Percentiles rank a stretch among this genome's conserved stretches.
These are phyloP conservation scores for Trogon melanurus DNA, from an alignment of 2,113 vertebrate genomes.

Conservation along the genomic window DNA sequence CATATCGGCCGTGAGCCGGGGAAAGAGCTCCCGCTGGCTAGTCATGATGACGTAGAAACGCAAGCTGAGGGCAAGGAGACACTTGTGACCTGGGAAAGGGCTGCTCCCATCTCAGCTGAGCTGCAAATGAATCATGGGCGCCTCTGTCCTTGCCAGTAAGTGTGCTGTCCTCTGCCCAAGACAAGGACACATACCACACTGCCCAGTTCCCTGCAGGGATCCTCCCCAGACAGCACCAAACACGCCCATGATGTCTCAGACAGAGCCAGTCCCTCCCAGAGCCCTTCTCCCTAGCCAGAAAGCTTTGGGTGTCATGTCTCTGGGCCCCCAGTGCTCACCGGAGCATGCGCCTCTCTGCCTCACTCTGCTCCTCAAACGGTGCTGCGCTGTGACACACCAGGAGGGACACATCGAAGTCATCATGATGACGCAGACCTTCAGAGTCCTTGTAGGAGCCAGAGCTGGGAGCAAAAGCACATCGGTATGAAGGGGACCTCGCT, in stretches of 20 bases:
- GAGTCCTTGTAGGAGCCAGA: conserved; percentile 95
- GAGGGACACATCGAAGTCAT: conserved; percentile 96
- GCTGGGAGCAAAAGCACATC: conserved; percentile 68
- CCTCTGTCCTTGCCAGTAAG: not conserved
- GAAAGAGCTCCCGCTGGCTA: conserved; percentile 95
- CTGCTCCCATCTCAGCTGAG: not conserved
- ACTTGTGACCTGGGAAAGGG: not conserved
- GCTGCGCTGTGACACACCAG: conserved; percentile 93
- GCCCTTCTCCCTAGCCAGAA: not conserved
- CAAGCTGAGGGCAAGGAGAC: conserved; percentile 75
- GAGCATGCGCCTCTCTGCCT: conserved; percentile 91
- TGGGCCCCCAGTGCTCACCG: conserved; percentile 72
- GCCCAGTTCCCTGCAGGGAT: not conserved
- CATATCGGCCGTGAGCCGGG: conserved; percentile 92
- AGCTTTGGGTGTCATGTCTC: not conserved
- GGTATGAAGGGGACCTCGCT: not conserved
- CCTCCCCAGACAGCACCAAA: not conserved
- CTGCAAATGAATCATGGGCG: not conserved
- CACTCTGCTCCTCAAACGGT: conserved; percentile 95
- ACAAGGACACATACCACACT: not conserved
- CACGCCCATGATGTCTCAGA: not conserved
- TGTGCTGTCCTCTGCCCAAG: not conserved
- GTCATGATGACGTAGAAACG: conserved; percentile 96
- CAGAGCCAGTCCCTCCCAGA: not conserved
- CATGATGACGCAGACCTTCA: conserved; percentile 92